Evolutionary conservation across 2,888 invertebrate genomes (phyloP), one percentile per base, ranked within the genome.

Genomic region (Hyposoter dolosus): DNA sequence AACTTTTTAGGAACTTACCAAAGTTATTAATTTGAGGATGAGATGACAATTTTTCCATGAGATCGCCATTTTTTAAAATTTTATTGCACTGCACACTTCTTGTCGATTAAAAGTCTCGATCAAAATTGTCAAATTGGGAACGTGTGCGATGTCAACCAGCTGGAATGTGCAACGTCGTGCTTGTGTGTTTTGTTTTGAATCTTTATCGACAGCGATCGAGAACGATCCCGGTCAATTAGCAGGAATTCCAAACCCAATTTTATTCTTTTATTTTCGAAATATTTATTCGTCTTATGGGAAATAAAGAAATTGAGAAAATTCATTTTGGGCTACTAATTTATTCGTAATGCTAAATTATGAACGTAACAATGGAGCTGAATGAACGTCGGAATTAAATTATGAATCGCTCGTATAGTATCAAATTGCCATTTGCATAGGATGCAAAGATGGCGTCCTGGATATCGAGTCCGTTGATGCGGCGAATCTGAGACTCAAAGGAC

Each of bases 31-130:
- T 50, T 90, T 90, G 7, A 90, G 75, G 15, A 81, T n/a, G 35
- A 84, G 88, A 75, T 89, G 85, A 23, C 84, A 56, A 63, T 89
- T 65, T 19, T 76, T 86, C 79, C 75, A 79, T 1, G 82, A 79
- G 66, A 79, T 47, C 12, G 53, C 35, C 85, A 85, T 85, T 15
- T 12, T 35, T 60, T 28, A n/a, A 4, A 19, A 66, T 5, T 35
- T 7, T 28, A 45, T 32, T 60, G 28, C 60, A 28, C 28, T 3
- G 56, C 12, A 60, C 23, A 0, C 12, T 28, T 60, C 15, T 5
- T 28, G 5, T 60, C 28, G 6, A 23, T 60, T 12, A 60, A 60
- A 60, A 28, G 28, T 15, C 28, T 60, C 15, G 12, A 60, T 28
- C 15, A 15, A 60, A 60, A 60, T 15, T 15, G 60, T 28, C 60